phyloP scores from a whole-genome alignment of 1,140 invertebrate genomes.

The Dryas iulia region DNA sequence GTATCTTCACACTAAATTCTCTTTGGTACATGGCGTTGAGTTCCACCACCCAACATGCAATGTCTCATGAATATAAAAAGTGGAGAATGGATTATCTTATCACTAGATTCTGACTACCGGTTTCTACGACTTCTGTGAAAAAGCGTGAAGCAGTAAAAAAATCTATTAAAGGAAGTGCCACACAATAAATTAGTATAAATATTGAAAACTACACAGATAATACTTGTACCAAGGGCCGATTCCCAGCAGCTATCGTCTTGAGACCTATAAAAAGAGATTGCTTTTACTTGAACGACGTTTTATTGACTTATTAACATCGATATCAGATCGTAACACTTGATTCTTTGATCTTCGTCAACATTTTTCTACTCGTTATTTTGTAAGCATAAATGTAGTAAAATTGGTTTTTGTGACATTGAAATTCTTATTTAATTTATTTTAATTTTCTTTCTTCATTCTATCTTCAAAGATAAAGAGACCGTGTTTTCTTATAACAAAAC shows the following conservation, averaged over 20 bases:
- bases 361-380: constrained; percentile 46
- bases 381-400: constrained; percentile 14
- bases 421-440: not conserved
- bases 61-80: too few species aligned
- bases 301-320: constrained; percentile 79
- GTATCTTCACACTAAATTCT: too few species aligned
- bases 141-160: too few species aligned
- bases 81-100: too few species aligned
- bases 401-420: not conserved
- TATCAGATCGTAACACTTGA: constrained; percentile 76
- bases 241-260: constrained; percentile 65
- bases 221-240: constrained; percentile 55
- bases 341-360: constrained; percentile 74
- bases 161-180: not conserved
- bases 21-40: too few species aligned
- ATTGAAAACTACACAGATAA: constrained; percentile 37
- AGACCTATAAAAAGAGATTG: constrained; percentile 78
- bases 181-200: not conserved
- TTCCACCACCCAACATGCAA: too few species aligned
- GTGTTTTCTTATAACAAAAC: too few species aligned
- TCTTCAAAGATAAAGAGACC: too few species aligned
- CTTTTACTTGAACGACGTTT: constrained; percentile 73
- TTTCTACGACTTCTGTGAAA: too few species aligned
- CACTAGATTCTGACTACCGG: too few species aligned
- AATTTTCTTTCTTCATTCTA: not conserved